A percentile compares a stretch with the other conserved stretches of the same genome.
phyloP scores from a whole-genome alignment of 2,113 vertebrate genomes.

The Mormyrus lacerda region DNA sequence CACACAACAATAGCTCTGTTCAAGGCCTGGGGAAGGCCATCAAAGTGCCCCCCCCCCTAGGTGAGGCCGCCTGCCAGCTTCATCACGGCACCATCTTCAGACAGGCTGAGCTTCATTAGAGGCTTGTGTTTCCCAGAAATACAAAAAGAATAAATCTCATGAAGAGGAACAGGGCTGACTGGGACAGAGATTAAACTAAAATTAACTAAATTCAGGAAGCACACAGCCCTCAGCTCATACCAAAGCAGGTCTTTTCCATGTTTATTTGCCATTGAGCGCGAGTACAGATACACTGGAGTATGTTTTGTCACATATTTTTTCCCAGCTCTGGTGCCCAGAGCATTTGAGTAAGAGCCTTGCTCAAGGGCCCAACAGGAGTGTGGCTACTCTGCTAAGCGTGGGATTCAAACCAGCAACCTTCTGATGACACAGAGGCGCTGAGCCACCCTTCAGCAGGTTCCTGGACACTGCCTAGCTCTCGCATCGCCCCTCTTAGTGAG shows the following conservation, averaged over 20 bases:
- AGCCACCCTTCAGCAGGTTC: not conserved
- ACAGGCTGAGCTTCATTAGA: not conserved
- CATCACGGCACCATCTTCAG: not conserved
- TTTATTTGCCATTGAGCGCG: too few relatives aligned
- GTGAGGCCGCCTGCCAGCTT: not conserved
- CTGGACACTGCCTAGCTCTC: not conserved
- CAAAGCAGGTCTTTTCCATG: not conserved
- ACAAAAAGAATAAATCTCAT: not conserved
- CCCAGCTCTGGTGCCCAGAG: not conserved
- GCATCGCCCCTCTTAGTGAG: not conserved
- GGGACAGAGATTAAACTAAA: not conserved
- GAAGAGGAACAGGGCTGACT: not conserved
- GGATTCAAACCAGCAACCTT: not conserved
- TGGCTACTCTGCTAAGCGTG: not conserved
- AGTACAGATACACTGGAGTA: too few relatives aligned
- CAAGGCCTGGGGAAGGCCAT: not conserved
- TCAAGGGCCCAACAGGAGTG: not conserved
- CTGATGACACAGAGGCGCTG: not conserved
- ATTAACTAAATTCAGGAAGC: not conserved
- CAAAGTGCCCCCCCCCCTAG: not conserved
- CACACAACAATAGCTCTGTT: slow-evolving; percentile 22
- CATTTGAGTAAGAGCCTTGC: not conserved
- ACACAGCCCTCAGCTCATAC: not conserved
- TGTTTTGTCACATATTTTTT: not conserved
- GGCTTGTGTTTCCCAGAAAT: not conserved